Conservation (phyloP, 2,113 vertebrate genomes). For the Elephantulus edwardii region DNA sequence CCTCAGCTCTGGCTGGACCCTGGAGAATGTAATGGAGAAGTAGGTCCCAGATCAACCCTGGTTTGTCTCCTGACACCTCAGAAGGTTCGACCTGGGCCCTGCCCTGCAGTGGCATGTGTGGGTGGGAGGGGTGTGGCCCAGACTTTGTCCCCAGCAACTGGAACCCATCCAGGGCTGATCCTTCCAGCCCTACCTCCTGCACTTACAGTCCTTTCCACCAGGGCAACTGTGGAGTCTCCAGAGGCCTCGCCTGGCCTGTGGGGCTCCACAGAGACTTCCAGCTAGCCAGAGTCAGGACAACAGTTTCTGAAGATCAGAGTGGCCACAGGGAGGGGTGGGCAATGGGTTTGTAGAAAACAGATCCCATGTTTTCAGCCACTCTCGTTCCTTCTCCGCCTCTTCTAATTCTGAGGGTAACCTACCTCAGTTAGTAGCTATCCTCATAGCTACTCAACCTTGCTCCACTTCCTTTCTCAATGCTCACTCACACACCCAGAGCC, state of each 20-base stretch:
- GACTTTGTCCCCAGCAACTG: not conserved
- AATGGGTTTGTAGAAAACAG: not conserved
- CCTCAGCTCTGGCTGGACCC: not conserved
- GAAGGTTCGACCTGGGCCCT: not conserved
- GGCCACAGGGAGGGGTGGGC: accelerated
- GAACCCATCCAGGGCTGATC: not conserved
- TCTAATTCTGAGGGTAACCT: not conserved
- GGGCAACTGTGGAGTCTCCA: not conserved
- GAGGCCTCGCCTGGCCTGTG: not conserved
- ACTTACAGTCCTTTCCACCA: not conserved
- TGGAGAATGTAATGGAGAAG: not conserved
- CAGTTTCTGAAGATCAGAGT: not conserved
- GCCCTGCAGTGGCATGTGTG: not conserved
- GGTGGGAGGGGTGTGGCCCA: not conserved
- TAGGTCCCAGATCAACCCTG: not conserved
- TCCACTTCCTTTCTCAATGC: not conserved
- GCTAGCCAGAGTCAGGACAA: not conserved
- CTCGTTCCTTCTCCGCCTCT: not conserved
- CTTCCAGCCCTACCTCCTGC: not conserved
- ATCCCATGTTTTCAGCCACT: not conserved
- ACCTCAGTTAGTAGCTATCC: not conserved
- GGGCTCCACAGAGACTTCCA: not conserved
- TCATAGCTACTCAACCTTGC: not conserved
- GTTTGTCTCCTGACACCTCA: not conserved
- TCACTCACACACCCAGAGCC: not conserved